Percentiles rank a stretch among this genome's conserved stretches.
phyloP scores from a whole-genome alignment of 2,797 vertebrate genomes.

The Smutsia temminckii region DNA sequence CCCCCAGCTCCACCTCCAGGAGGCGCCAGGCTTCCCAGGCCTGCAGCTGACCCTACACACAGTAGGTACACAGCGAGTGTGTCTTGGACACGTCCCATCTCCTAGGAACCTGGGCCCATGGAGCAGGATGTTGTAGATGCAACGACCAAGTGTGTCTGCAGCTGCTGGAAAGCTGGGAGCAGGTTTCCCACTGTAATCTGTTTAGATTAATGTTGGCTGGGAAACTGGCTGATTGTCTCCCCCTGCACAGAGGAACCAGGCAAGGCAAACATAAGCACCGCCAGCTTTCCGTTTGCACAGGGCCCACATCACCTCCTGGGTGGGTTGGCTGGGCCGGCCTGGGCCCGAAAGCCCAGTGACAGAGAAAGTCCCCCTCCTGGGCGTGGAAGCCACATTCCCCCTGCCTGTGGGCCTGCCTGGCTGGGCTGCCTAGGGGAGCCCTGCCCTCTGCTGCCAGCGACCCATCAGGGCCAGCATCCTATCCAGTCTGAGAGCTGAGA shows the following conservation, averaged over 20 bases:
- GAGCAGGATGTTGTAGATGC: not conserved
- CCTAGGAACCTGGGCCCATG: not conserved
- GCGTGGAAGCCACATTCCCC: not conserved
- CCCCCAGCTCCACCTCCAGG: accelerated
- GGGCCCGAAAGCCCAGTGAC: not conserved
- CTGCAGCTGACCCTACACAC: not conserved
- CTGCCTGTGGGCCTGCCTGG: not conserved
- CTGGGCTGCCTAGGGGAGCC: not conserved
- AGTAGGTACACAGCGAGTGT: not conserved
- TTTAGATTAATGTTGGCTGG: not conserved
- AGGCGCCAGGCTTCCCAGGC: too few relatives aligned
- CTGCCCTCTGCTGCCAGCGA: too few relatives aligned
- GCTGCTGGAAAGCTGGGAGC: not conserved
- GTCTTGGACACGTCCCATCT: not conserved
- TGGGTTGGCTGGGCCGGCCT: not conserved
- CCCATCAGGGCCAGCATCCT: not conserved
- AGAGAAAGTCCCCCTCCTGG: not conserved
- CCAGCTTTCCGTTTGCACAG: accelerated
- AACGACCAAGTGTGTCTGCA: not conserved
- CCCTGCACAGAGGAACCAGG: too few relatives aligned
- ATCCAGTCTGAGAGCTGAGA: not conserved
- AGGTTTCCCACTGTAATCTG: not conserved
- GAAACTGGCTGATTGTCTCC: not conserved
- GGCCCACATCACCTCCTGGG: not conserved
- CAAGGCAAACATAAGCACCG: accelerated